Evolutionary conservation across 2,113 vertebrate species (phyloP).

Genomic region (Grammomys surdaster): DNA sequence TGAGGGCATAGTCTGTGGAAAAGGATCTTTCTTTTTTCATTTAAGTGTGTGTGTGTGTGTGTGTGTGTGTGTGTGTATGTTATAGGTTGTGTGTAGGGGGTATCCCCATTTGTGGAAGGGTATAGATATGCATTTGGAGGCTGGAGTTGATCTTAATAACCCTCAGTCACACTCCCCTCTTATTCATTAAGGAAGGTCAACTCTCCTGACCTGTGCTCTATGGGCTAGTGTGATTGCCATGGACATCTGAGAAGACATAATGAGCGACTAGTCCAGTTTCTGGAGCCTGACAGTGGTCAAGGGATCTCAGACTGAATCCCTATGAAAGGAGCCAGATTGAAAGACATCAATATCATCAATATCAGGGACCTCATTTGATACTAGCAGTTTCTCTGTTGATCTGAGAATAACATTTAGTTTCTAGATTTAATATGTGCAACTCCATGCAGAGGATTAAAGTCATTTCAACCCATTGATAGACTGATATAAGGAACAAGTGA

Average conservation of each 20-base stretch:
- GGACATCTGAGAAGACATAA: background rate
- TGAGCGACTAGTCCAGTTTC: background rate
- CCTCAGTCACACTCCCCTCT: background rate
- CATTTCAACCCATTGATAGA: fast-evolving
- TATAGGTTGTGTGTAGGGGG: background rate
- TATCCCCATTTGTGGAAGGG: background rate
- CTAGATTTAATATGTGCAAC: background rate
- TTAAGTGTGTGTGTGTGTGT: background rate
- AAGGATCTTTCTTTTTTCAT: background rate
- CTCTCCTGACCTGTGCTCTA: too few species aligned
- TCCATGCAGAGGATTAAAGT: background rate
- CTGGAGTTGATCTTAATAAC: background rate
- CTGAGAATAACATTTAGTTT: background rate
- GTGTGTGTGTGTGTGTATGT: background rate
- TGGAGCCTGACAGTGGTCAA: background rate
- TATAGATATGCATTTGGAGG: too few species aligned
- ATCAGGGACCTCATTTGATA: background rate
- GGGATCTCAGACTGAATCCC: too few species aligned
- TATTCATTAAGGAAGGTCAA: background rate
- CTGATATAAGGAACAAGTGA: background rate
- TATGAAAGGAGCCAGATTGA: background rate
- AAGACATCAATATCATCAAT: too few species aligned
- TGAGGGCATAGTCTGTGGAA: background rate
- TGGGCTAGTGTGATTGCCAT: too few species aligned
- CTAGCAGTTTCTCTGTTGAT: background rate